Percentiles rank a stretch among this genome's conserved stretches.
phyloP scores from a whole-genome alignment of 2,113 vertebrate species.

The Uria lomvia region DNA sequence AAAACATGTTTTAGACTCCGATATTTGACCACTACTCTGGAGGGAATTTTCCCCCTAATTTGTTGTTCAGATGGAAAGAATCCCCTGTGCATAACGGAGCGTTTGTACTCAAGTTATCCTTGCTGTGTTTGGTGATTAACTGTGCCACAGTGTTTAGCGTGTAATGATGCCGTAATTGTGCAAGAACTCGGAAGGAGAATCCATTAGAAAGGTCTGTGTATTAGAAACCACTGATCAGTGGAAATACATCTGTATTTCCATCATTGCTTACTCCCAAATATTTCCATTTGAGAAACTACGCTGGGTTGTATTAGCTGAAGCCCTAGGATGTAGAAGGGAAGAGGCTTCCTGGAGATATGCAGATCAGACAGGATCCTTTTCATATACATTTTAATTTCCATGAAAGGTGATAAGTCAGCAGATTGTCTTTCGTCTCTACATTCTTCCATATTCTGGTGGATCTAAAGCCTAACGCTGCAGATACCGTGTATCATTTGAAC shows the following conservation, averaged over 20 bases:
- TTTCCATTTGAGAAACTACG: neutral
- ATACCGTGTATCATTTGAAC: neutral
- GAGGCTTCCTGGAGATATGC: neutral
- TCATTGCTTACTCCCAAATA: neutral
- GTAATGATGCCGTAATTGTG: neutral
- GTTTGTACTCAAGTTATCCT: neutral
- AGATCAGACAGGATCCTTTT: neutral
- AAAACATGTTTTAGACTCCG: neutral
- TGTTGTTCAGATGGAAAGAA: neutral
- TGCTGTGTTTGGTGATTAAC: fast-evolving
- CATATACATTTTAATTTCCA: neutral
- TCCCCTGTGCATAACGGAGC: neutral
- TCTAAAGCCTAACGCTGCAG: neutral
- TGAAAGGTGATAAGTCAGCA: neutral
- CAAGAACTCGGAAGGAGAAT: neutral
- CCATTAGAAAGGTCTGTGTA: neutral
- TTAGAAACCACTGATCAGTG: neutral
- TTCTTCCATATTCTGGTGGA: neutral
- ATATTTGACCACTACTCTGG: neutral
- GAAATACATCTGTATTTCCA: neutral
- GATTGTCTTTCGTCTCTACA: neutral
- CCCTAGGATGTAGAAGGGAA: neutral
- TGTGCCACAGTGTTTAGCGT: neutral
- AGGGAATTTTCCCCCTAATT: neutral
- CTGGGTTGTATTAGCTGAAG: neutral